Evolutionary conservation across 2,888 invertebrate genomes (phyloP).

Genomic region (Drosophila sordidapex): DNA sequence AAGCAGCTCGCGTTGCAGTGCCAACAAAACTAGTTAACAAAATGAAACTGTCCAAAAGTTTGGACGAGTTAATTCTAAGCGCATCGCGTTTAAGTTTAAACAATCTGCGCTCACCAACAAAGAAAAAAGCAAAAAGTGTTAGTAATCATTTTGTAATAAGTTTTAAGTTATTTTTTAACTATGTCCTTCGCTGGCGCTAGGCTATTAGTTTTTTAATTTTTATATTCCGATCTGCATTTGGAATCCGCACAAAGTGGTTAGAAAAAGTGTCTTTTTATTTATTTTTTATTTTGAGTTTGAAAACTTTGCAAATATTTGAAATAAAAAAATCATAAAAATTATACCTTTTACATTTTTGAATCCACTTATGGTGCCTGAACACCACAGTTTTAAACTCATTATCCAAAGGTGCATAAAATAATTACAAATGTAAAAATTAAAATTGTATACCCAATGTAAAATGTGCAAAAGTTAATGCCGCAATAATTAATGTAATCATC

Average conservation of each 20-base stretch:
- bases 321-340: not conserved
- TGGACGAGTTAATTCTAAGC: slow-evolving; percentile 84
- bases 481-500: not conserved
- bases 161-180: not conserved
- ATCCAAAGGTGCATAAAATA: not conserved
- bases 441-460: not conserved
- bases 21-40: slow-evolving; percentile 48
- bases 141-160: slow-evolving; percentile 29
- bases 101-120: slow-evolving; percentile 80
- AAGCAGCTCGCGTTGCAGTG: slow-evolving; percentile 22
- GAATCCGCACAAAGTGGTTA: not conserved
- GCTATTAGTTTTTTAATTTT: not conserved
- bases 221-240: not conserved
- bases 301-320: not conserved
- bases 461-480: not conserved
- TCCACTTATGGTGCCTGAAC: not conserved
- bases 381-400: not conserved
- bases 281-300: not conserved
- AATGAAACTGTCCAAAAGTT: slow-evolving; percentile 85
- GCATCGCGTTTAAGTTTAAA: slow-evolving; percentile 84
- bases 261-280: not conserved
- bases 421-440: not conserved
- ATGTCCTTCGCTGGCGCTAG: not conserved
- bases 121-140: slow-evolving; percentile 83
- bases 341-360: not conserved